phyloP scores from a whole-genome alignment of 1,140 invertebrate genomes.

The Ridgeia piscesae region DNA sequence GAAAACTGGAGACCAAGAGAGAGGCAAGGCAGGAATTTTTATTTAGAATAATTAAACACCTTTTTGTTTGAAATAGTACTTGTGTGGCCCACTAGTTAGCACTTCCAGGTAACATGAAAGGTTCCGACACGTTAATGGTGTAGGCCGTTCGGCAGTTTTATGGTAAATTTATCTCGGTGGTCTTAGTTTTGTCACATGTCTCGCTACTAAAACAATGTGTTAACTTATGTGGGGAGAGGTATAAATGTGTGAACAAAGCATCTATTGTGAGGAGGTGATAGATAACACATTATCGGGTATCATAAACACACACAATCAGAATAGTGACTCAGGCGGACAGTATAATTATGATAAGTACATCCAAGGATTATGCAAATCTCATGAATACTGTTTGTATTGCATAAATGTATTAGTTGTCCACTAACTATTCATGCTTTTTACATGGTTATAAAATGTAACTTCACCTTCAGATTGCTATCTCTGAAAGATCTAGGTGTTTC shows the following conservation, averaged over 20 bases:
- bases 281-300: background rate
- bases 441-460: background rate
- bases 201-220: background rate
- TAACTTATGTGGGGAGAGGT: background rate
- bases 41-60: background rate
- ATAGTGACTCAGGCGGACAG: background rate
- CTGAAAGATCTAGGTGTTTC: background rate
- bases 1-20: background rate
- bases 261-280: background rate
- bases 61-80: background rate
- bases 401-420: too few relatives aligned
- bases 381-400: too few relatives aligned
- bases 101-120: background rate
- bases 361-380: too few relatives aligned
- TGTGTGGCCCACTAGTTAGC: background rate
- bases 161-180: background rate
- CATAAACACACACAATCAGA: background rate
- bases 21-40: background rate
- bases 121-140: background rate
- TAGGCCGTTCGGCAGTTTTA: background rate
- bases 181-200: background rate
- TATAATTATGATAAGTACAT: too few relatives aligned
- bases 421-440: background rate
- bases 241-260: background rate
- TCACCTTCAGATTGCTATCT: background rate